phyloP scores from a whole-genome alignment of 2,797 vertebrate genomes.

The Rhynchonycteris naso region DNA sequence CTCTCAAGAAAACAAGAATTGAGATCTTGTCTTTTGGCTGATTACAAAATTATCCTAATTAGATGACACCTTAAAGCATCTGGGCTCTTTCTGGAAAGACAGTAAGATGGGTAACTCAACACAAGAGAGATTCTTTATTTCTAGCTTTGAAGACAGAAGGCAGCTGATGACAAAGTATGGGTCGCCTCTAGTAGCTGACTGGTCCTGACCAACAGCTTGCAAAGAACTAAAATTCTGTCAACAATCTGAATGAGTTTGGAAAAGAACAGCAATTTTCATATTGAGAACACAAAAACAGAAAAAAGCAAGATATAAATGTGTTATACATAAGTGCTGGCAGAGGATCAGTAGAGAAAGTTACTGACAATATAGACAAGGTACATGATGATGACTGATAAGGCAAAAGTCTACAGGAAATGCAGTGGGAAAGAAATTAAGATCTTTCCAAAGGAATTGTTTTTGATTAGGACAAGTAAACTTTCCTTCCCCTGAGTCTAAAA shows the following conservation, averaged over 20 bases:
- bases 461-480: neutral
- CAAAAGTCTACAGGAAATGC: neutral
- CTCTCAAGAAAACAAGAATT: no score
- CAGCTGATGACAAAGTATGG: neutral
- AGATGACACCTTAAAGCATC: neutral
- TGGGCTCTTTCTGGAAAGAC: neutral
- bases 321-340: neutral
- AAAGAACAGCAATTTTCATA: neutral
- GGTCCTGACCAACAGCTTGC: neutral
- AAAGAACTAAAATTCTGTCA: neutral
- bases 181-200: neutral
- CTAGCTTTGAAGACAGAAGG: neutral
- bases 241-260: neutral
- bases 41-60: neutral
- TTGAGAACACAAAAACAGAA: neutral
- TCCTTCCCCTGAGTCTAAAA: neutral
- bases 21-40: no score
- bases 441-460: neutral
- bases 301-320: neutral
- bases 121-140: neutral
- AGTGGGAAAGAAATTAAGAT: neutral
- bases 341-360: neutral
- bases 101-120: neutral
- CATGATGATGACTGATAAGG: neutral
- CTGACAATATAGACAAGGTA: neutral